Evolutionary conservation across 64 coral and sea anemone species (phyloP).

Genomic region (Stylophora pistillata): DNA sequence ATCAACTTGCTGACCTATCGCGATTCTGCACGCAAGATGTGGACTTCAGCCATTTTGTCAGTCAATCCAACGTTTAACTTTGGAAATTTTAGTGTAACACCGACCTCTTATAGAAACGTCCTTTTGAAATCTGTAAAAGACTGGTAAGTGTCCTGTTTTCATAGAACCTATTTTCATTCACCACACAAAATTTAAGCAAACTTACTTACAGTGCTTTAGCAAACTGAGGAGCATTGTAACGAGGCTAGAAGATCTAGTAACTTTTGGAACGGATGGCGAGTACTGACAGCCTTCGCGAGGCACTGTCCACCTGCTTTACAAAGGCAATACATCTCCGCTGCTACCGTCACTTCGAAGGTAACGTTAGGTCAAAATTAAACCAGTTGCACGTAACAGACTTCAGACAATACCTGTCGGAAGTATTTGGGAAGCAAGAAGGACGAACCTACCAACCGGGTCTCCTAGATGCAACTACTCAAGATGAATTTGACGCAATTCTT

Average conservation of each 20-base stretch:
- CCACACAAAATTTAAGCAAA: slow-evolving; percentile 4
- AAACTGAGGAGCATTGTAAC: not conserved
- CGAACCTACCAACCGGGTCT: no score
- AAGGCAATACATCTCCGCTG: slow-evolving; percentile 6
- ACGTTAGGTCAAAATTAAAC: not conserved
- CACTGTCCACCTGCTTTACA: slow-evolving; percentile 9
- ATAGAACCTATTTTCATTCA: not conserved
- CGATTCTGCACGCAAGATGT: slow-evolving; percentile 11
- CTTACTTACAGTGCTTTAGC: not conserved
- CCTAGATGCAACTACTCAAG: no score
- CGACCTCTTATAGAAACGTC: not conserved
- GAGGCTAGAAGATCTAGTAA: no score
- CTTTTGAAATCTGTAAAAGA: slow-evolving; percentile 11
- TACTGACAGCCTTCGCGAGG: not conserved
- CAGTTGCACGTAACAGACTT: slow-evolving; percentile 1
- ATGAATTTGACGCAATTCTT: no score
- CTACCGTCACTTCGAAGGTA: not conserved
- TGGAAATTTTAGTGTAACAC: slow-evolving; percentile 10
- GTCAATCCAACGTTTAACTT: slow-evolving; percentile 24
- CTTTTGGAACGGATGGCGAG: slow-evolving; percentile 12
- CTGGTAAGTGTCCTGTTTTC: not conserved
- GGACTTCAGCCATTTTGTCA: slow-evolving; percentile 10
- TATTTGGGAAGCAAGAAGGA: not conserved
- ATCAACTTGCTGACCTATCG: not conserved
- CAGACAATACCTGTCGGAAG: slow-evolving; percentile 1